These are phyloP conservation scores for Eutrigla gurnardus DNA, from an alignment of 2,797 vertebrate species.

Conservation along the genomic window DNA sequence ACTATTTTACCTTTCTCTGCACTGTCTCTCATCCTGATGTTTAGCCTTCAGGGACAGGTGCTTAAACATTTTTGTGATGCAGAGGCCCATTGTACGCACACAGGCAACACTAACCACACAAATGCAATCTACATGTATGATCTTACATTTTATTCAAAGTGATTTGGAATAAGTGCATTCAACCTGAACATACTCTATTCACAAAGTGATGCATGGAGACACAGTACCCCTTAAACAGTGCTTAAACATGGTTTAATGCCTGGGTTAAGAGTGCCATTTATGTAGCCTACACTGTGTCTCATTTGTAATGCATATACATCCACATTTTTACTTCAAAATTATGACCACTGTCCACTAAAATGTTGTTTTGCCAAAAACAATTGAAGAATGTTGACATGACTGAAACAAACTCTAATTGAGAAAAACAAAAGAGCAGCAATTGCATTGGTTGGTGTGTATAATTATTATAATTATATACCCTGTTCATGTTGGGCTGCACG, in stretches of 20 bases:
- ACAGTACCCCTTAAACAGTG: not conserved
- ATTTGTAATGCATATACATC: not conserved
- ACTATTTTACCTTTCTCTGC: conserved; percentile 29
- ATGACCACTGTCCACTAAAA: not conserved
- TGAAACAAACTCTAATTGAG: not conserved
- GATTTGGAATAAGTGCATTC: not conserved
- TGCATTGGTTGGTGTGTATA: not conserved
- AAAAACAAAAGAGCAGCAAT: not conserved
- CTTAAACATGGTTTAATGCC: not conserved
- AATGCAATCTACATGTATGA: not conserved
- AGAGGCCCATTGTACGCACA: conserved; percentile 24
- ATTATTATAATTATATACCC: not conserved
- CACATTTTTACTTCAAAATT: not conserved
- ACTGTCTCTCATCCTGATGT: conserved; percentile 51
- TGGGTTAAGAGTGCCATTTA: not conserved
- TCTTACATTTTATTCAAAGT: not conserved
- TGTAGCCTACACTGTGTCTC: not conserved
- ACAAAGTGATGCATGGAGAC: conserved; percentile 5
- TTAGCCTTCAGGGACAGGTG: conserved; percentile 49
- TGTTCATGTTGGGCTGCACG: too few species aligned
- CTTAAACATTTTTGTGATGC: conserved; percentile 50
- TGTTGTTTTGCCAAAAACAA: not conserved
- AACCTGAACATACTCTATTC: not conserved
- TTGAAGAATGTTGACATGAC: not conserved
- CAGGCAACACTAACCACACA: conserved; percentile 19